Conservation (phyloP, 1,140 invertebrate genomes). For the Coboldia fuscipes region DNA sequence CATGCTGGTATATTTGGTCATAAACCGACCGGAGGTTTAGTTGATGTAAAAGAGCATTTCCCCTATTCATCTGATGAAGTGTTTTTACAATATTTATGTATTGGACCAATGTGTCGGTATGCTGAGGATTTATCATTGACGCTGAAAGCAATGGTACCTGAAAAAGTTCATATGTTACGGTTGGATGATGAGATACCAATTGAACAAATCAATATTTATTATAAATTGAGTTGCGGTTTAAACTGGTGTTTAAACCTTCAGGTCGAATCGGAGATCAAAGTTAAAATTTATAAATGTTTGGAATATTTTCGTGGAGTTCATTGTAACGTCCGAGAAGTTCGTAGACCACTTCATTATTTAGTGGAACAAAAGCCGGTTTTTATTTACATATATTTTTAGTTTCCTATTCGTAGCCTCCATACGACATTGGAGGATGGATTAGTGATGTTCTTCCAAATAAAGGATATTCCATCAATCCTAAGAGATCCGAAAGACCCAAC, state of each 20-base stretch:
- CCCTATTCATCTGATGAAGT: conserved; percentile 25
- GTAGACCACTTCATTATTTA: no score
- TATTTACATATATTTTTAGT: no score
- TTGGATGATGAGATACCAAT: no score
- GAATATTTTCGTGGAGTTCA: no score
- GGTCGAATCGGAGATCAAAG: no score
- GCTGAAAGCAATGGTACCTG: conserved; percentile 32
- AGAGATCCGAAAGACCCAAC: conserved; percentile 25
- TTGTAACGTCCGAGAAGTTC: no score
- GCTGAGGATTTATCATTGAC: conserved; percentile 49
- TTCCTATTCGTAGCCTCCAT: conserved; percentile 23
- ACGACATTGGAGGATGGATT: conserved; percentile 26
- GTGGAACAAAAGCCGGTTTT: no score
- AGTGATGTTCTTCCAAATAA: conserved; percentile 24
- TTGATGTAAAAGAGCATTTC: conserved; percentile 32
- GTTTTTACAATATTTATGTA: conserved; percentile 26
- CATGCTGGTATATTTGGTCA: conserved; percentile 46
- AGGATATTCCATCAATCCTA: conserved; percentile 26
- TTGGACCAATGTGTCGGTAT: conserved; percentile 64
- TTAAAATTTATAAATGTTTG: no score
- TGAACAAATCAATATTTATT: no score
- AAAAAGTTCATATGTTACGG: conserved; percentile 17
- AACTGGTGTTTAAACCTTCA: no score
- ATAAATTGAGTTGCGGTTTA: no score
- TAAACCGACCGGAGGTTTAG: conserved; percentile 45